Percentiles rank a stretch among this genome's conserved stretches.
These are phyloP conservation scores for Acanthochromis polyacanthus DNA, from an alignment of 2,113 vertebrate species.

Conservation along the genomic window DNA sequence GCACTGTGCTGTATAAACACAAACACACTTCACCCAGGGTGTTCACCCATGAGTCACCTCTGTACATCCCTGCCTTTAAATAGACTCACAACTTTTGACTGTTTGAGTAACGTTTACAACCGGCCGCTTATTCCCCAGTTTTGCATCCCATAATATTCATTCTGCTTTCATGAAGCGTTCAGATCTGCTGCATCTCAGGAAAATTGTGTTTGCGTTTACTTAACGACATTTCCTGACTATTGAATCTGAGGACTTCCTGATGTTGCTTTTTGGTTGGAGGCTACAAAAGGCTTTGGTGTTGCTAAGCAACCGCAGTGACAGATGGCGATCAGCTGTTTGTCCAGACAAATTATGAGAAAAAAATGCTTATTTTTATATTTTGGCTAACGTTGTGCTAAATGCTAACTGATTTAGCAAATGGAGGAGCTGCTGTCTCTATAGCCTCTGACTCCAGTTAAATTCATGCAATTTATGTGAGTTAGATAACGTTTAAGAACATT, in stretches of 20 bases:
- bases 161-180: not conserved
- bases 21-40: not conserved
- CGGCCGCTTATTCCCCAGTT: not conserved
- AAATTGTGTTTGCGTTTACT: slow-evolving; percentile 8
- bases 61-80: not conserved
- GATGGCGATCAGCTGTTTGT: slow-evolving; percentile 13
- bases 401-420: no score
- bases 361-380: no score
- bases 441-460: no score
- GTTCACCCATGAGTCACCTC: not conserved
- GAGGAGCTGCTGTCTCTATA: no score
- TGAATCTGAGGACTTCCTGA: not conserved
- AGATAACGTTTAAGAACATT: no score
- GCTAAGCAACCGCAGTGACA: not conserved
- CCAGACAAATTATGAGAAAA: no score
- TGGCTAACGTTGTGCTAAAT: no score
- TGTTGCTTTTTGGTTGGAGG: slow-evolving; percentile 6
- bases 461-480: no score
- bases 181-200: slow-evolving; percentile 13
- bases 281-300: not conserved
- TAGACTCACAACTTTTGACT: not conserved
- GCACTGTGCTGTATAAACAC: no score
- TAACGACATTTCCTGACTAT: slow-evolving; percentile 11
- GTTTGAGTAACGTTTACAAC: not conserved
- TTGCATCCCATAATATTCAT: slow-evolving; percentile 12